phyloP scores from a whole-genome alignment of 2,113 vertebrate genomes.

The Okapia johnstoni region DNA sequence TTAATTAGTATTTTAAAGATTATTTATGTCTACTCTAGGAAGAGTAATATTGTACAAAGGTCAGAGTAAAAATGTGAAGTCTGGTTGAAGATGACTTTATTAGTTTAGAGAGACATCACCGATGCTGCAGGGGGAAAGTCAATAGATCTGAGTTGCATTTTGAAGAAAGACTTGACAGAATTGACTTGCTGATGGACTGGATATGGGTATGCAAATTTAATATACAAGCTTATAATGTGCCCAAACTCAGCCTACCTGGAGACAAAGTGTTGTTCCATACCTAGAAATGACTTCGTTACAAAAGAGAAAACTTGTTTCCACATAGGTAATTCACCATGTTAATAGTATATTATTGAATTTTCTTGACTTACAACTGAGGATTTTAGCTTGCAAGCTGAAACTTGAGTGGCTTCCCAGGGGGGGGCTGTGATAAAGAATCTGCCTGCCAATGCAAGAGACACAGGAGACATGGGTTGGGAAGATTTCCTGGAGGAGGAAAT shows the following conservation, averaged over 20 bases:
- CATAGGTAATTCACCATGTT: neutral
- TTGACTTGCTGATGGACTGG: neutral
- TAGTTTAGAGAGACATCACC: neutral
- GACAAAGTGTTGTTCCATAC: neutral
- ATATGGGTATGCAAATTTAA: neutral
- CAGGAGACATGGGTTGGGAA: neutral
- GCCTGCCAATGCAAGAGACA: neutral
- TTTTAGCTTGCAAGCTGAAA: neutral
- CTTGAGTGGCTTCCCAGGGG: neutral
- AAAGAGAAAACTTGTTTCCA: neutral
- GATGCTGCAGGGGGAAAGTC: neutral
- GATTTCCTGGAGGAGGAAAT: neutral
- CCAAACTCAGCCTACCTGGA: neutral
- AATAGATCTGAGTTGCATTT: neutral
- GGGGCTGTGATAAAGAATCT: neutral
- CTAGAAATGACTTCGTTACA: neutral
- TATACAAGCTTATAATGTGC: neutral
- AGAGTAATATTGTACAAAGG: neutral
- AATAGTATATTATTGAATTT: neutral
- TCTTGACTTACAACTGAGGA: neutral
- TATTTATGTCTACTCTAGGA: neutral
- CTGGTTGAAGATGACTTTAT: neutral
- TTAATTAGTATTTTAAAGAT: neutral
- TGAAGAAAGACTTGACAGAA: neutral
- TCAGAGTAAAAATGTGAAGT: neutral